phyloP scores from a whole-genome alignment of 2,888 invertebrate species.

The Dastarcus helophoroides region DNA sequence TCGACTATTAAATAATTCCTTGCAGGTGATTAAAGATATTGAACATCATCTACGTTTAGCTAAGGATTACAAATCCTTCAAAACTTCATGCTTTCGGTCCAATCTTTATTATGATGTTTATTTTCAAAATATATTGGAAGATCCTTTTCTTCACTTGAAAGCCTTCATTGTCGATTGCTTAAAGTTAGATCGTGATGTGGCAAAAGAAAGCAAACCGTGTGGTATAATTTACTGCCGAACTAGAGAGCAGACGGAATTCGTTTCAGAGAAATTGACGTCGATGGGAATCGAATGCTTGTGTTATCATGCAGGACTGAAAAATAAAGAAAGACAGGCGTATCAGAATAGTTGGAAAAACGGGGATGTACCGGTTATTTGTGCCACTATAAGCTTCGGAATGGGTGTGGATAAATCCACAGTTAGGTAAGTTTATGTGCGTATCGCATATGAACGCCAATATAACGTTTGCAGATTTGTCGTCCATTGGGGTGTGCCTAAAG shows the following conservation, averaged over 20 bases:
- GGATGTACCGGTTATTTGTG: conserved; percentile 79
- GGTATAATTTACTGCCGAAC: conserved; percentile 85
- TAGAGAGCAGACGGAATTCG: conserved; percentile 75
- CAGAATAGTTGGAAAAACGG: conserved; percentile 92
- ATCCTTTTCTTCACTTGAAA: conserved; percentile 70
- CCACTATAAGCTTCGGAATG: conserved; percentile 99
- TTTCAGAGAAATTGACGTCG: conserved; percentile 64
- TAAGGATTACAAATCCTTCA: conserved; percentile 44
- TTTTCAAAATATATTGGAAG: conserved; percentile 72
- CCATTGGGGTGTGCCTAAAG: conserved; percentile 94
- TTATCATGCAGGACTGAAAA: conserved; percentile 82
- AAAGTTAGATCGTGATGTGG: conserved; percentile 40
- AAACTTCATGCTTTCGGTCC: conserved; percentile 77
- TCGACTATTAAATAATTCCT: background rate
- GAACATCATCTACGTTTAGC: conserved; percentile 54
- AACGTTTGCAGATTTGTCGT: conserved; percentile 65
- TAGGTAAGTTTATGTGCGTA: conserved; percentile 38
- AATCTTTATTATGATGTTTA: conserved; percentile 93
- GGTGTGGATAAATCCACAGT: conserved; percentile 96
- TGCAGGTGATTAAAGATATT: conserved; percentile 72
- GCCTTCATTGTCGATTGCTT: conserved; percentile 60
- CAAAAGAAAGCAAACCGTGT: conserved; percentile 24
- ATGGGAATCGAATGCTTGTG: conserved; percentile 66
- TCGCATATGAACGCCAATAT: background rate
- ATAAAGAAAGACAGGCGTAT: conserved; percentile 58